Evolutionary conservation across 1,140 invertebrate genomes (phyloP).

Genomic region (Amyelois transitella): DNA sequence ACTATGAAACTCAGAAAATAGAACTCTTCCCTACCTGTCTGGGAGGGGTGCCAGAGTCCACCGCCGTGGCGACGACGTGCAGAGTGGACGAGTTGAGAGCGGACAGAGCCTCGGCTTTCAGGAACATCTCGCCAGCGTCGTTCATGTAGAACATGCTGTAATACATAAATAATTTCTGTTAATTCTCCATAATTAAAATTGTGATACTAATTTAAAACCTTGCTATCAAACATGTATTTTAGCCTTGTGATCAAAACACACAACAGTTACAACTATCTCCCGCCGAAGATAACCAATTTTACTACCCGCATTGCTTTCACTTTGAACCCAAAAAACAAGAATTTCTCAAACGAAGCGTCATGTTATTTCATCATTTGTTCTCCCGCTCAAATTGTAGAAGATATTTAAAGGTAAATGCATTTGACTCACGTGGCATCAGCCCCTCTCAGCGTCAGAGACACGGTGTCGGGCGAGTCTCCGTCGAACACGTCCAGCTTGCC

Average conservation of each 20-base stretch:
- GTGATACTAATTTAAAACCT: too few species aligned
- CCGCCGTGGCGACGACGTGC: slow-evolving; percentile 85
- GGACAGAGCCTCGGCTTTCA: slow-evolving; percentile 54
- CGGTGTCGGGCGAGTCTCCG: slow-evolving; percentile 84
- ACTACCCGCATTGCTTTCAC: too few species aligned
- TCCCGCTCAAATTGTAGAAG: too few species aligned
- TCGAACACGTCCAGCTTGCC: slow-evolving; percentile 86
- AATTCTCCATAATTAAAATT: too few species aligned
- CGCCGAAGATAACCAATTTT: too few species aligned
- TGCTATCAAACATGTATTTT: too few species aligned
- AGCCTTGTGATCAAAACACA: too few species aligned
- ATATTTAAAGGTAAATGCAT: not conserved
- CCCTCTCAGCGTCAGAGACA: slow-evolving; percentile 82
- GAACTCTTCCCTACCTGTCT: slow-evolving; percentile 69
- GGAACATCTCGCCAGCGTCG: slow-evolving; percentile 72
- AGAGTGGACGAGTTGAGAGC: slow-evolving; percentile 76
- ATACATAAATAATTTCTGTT: not conserved
- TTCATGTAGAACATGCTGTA: slow-evolving; percentile 71
- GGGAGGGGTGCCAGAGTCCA: slow-evolving; percentile 85
- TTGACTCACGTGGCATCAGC: slow-evolving; percentile 78
- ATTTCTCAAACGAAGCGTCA: too few species aligned
- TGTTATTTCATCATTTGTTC: too few species aligned
- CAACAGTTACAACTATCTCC: too few species aligned
- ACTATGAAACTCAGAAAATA: not conserved
- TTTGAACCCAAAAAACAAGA: too few species aligned